These are phyloP conservation scores for Cepaea nemoralis DNA, from an alignment of 1,140 invertebrate species.

Conservation along the genomic window DNA sequence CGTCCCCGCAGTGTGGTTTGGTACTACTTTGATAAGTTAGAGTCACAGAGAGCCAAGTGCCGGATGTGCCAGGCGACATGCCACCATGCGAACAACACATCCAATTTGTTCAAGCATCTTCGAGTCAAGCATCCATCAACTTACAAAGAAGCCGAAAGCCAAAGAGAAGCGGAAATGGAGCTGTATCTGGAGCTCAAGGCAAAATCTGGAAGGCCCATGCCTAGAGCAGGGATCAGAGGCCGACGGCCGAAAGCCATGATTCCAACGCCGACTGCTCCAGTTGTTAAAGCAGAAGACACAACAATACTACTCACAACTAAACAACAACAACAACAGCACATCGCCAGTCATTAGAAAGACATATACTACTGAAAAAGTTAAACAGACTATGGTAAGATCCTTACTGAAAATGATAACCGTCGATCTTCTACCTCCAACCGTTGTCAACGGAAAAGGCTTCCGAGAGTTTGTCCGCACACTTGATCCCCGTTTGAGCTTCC, in stretches of 20 bases:
- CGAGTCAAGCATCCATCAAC: slow-evolving; percentile 26
- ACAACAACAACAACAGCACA: not conserved
- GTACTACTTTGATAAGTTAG: slow-evolving; percentile 35
- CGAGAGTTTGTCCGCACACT: slow-evolving; percentile 26
- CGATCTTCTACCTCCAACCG: slow-evolving; percentile 7
- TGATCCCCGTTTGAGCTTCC: slow-evolving; percentile 30
- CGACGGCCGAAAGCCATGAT: slow-evolving; percentile 10
- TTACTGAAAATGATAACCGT: slow-evolving; percentile 32
- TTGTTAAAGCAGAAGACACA: slow-evolving; percentile 26
- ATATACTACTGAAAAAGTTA: slow-evolving; percentile 19
- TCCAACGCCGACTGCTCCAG: not conserved
- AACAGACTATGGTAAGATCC: slow-evolving; percentile 11
- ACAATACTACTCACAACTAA: not conserved
- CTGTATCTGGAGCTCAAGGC: slow-evolving; percentile 28
- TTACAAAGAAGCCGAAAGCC: slow-evolving; percentile 32
- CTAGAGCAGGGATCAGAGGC: slow-evolving; percentile 20
- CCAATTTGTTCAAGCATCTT: slow-evolving; percentile 29
- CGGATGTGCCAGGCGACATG: slow-evolving; percentile 13
- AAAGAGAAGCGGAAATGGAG: slow-evolving; percentile 33
- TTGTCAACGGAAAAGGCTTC: slow-evolving; percentile 28
- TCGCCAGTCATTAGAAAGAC: not conserved
- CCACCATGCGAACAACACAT: slow-evolving; percentile 36
- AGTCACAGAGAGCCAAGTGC: slow-evolving; percentile 23
- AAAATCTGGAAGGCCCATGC: slow-evolving; percentile 13
- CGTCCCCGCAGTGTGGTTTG: slow-evolving; percentile 26